Evolutionary conservation across 1,140 invertebrate species (phyloP), one percentile per base, ranked within the genome.

Genomic region (Magallana angulata): DNA sequence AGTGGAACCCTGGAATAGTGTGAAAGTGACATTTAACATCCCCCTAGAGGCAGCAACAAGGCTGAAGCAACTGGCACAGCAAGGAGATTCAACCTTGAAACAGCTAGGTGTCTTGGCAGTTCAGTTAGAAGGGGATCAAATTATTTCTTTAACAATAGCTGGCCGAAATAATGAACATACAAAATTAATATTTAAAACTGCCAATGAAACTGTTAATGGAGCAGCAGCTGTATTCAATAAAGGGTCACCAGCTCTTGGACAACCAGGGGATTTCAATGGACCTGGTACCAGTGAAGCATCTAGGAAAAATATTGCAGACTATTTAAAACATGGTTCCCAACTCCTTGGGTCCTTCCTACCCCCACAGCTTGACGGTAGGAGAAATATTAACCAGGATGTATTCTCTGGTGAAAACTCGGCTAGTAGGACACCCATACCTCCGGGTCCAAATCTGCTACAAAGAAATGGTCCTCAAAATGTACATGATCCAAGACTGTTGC

Each of bases 1-100:
- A 96, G 97, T 99, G 96, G 98, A 99, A 96, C 98, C 98, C 96
- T 99, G 98, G 98, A 98, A 99, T 96, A 98, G 98, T 93, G 98
- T 99, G 91, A 97, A 98, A 95, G 98, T 99, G 94, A 99, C 98
- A 95, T 97, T 99, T 96, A 98, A 98, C 93, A 98, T 99, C 95
- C 98, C 98, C 90, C 97, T 97, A 94, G 98, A 99, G 95, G 98
- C 98, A 93, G 98, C 98, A 91, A 95, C 97, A 91, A 96, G 97
- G 91, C 96, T 99, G 92, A 96, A 98, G 92, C 97, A 98, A 94
- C 96, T 99, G 93, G 98, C 98, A 88, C 97, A 97, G 93, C 97
- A 97, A 94, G 98, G 98, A 90, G 98, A 97, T 93, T 96, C 97
- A 86, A 97, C 97, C 90, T 96, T 99, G 90, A 96, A 97, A 82